Conservation (phyloP, 2,888 invertebrate genomes). For the Caenorhabditis afra region DNA sequence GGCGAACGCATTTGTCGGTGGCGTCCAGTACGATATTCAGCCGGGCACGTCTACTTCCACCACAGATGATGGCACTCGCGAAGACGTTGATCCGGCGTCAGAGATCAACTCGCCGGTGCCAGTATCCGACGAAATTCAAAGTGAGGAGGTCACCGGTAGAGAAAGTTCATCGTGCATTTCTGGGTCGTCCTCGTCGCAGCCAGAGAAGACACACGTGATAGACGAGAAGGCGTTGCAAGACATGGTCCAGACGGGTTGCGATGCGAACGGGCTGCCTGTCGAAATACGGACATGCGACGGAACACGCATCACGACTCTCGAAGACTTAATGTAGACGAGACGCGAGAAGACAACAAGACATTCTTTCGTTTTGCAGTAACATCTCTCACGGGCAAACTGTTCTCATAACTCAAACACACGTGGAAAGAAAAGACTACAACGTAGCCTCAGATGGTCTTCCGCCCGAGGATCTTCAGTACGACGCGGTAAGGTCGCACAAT, state of each 20-base stretch:
- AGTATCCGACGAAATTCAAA: too few relatives aligned
- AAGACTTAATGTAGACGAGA: conserved; percentile 25
- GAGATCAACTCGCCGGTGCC: too few relatives aligned
- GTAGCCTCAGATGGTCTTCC: too few relatives aligned
- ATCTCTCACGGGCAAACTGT: conserved; percentile 51
- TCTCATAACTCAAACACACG: conserved; percentile 39
- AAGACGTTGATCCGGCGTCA: neutral
- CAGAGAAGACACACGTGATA: conserved; percentile 38
- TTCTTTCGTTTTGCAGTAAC: too few relatives aligned
- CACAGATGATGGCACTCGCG: too few relatives aligned
- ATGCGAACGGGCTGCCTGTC: conserved; percentile 59
- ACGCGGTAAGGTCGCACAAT: neutral
- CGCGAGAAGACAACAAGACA: too few relatives aligned
- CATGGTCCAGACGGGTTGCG: conserved; percentile 61
- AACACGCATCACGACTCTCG: conserved; percentile 17
- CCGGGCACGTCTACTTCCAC: neutral
- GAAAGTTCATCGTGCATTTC: too few relatives aligned
- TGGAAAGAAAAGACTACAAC: conserved; percentile 6
- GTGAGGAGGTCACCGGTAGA: too few relatives aligned
- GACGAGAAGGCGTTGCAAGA: conserved; percentile 61
- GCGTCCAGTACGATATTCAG: conserved; percentile 35
- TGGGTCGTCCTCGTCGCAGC: too few relatives aligned
- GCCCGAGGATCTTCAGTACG: neutral
- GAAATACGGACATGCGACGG: conserved; percentile 62
- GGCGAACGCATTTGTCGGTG: conserved; percentile 9